A percentile compares a stretch with the other conserved stretches of the same genome.
phyloP scores from a whole-genome alignment of 2,113 vertebrate species.

The Pelobates fuscus region DNA sequence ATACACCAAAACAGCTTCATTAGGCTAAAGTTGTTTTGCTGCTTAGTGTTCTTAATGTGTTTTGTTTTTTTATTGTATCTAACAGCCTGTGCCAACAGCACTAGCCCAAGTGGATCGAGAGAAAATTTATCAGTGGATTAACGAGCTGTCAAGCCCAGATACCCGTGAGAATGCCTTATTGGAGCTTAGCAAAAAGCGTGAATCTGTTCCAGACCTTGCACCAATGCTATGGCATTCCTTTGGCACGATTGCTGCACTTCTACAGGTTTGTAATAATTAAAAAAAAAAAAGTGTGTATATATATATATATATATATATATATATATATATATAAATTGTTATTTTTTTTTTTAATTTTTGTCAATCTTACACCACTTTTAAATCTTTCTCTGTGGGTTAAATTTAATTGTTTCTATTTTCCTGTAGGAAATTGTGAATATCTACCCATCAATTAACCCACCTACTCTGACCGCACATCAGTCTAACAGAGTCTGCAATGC shows the following conservation, averaged over 20 bases:
- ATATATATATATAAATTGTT: too few species aligned
- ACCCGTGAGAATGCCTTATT: conserved; percentile 93
- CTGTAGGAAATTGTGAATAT: conserved; percentile 97
- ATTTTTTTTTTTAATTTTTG: neutral
- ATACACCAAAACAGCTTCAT: too few species aligned
- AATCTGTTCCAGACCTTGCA: conserved; percentile 93
- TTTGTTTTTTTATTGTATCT: too few species aligned
- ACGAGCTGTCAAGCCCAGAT: conserved; percentile 94
- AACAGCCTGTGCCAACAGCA: conserved; percentile 89
- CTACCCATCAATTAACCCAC: conserved; percentile 98
- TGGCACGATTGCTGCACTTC: conserved; percentile 91
- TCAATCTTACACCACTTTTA: neutral
- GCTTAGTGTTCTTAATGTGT: too few species aligned
- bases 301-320: neutral
- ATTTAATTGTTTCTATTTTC: too few species aligned
- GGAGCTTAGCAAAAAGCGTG: conserved; percentile 95
- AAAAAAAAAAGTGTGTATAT: neutral
- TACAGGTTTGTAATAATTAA: conserved; percentile 89
- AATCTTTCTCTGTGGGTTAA: too few species aligned
- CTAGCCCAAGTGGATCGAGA: conserved; percentile 95
- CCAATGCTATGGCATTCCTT: conserved; percentile 98
- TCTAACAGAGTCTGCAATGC: conserved; percentile 98
- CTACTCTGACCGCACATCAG: conserved; percentile 94
- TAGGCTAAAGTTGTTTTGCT: too few species aligned
- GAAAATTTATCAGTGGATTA: conserved; percentile 99